These are phyloP conservation scores for Apistogramma diplotaenia DNA, from an alignment of 2,113 vertebrate species.

Conservation along the genomic window DNA sequence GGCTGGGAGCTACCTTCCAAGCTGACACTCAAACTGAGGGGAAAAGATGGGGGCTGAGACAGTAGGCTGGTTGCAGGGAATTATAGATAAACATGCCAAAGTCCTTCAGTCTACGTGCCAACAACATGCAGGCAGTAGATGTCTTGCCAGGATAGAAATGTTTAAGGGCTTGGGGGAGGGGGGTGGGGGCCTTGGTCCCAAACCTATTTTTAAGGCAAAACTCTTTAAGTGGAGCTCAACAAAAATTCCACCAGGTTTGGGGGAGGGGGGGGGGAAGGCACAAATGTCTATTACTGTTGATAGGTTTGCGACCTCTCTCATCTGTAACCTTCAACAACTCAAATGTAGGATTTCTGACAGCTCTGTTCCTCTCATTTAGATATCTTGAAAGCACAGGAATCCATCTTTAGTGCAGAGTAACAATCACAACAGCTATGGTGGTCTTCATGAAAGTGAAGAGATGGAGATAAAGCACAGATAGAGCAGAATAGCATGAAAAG, in stretches of 20 bases:
- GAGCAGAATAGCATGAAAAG: slow-evolving; percentile 16
- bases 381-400: slow-evolving; percentile 44
- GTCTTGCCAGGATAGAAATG: slow-evolving; percentile 34
- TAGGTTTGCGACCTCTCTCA: slow-evolving; percentile 15
- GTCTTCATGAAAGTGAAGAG: slow-evolving; percentile 21
- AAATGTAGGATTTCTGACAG: not conserved
- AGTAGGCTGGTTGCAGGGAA: slow-evolving; percentile 56
- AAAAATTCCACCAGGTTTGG: slow-evolving; percentile 53
- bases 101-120: slow-evolving; percentile 66
- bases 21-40: slow-evolving; percentile 32
- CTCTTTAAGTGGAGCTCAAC: slow-evolving; percentile 67
- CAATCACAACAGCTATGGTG: slow-evolving; percentile 50
- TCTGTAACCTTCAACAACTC: not conserved
- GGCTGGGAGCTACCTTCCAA: slow-evolving; percentile 66
- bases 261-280: slow-evolving; percentile 68
- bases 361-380: slow-evolving; percentile 8
- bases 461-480: slow-evolving; percentile 25
- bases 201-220: slow-evolving; percentile 78
- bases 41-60: slow-evolving; percentile 39
- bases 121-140: slow-evolving; percentile 57
- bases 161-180: not conserved
- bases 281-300: slow-evolving; percentile 53
- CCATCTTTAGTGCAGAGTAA: slow-evolving; percentile 45
- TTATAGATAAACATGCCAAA: slow-evolving; percentile 70
- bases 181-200: slow-evolving; percentile 43